Conservation (phyloP, 2,113 vertebrate genomes). For the Xiphophorus couchianus region DNA sequence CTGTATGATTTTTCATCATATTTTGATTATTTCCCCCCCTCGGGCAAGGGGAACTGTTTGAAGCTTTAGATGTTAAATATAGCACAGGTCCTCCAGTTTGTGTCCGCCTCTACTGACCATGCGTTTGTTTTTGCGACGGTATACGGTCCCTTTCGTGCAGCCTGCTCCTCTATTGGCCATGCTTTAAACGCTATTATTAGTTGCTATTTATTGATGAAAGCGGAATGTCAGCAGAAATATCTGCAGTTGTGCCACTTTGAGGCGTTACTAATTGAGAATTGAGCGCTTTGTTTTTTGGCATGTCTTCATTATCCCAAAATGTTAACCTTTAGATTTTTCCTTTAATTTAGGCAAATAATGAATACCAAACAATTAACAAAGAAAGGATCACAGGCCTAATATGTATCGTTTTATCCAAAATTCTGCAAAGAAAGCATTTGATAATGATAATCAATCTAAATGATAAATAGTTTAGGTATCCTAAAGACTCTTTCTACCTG, state of each 20-base stretch:
- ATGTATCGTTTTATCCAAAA: not conserved
- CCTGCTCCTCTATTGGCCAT: constrained; percentile 55
- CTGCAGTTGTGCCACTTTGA: not conserved
- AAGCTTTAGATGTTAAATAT: constrained; percentile 54
- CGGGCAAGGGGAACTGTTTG: constrained; percentile 17
- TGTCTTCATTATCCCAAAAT: not conserved
- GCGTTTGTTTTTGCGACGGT: constrained; percentile 43
- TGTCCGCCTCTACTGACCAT: constrained; percentile 45
- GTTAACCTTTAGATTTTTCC: not conserved
- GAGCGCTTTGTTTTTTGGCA: not conserved
- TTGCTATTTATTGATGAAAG: constrained; percentile 21
- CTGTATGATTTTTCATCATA: not conserved
- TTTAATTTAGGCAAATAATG: not conserved
- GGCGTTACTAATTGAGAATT: not conserved
- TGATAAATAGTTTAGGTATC: not conserved
- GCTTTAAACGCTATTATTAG: constrained; percentile 46
- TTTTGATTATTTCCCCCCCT: not conserved
- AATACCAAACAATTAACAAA: too few relatives aligned
- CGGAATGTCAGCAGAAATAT: constrained; percentile 4
- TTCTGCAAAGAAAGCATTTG: not conserved
- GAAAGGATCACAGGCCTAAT: too few relatives aligned
- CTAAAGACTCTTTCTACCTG: not conserved
- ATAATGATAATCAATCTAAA: not conserved
- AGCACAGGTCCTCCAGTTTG: constrained; percentile 51
- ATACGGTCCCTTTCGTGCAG: constrained; percentile 8